These are phyloP conservation scores for Myotis yumanensis DNA, from an alignment of 2,113 vertebrate species.

Conservation along the genomic window DNA sequence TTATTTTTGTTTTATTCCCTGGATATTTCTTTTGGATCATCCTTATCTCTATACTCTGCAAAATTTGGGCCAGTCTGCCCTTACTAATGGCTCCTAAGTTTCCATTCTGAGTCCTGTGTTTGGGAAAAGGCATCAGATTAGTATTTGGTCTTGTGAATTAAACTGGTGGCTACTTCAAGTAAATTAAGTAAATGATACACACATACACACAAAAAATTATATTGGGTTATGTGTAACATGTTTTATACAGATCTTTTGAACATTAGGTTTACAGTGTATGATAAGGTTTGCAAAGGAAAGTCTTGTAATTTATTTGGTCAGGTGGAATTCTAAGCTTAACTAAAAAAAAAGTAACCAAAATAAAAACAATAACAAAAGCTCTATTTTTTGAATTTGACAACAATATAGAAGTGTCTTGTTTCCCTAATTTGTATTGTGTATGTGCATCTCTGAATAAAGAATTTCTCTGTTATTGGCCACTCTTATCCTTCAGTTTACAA, in stretches of 20 bases:
- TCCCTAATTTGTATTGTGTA: not conserved
- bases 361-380: not conserved
- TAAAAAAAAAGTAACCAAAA: not conserved
- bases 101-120: not conserved
- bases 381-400: not conserved
- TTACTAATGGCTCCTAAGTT: not conserved
- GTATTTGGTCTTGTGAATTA: not conserved
- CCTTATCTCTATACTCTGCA: not conserved
- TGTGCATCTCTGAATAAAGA: not conserved
- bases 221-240: not conserved
- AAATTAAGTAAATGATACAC: not conserved
- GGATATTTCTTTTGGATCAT: not conserved
- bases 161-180: not conserved
- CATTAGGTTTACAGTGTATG: not conserved
- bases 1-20: conserved; percentile 5
- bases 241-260: not conserved
- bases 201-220: not conserved
- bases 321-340: not conserved
- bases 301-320: not conserved
- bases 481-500: not conserved
- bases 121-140: not conserved
- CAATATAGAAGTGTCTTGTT: not conserved
- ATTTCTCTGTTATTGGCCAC: not conserved
- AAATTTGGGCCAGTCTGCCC: not conserved
- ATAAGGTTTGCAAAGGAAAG: not conserved